Percentiles rank a stretch among this genome's conserved stretches.
phyloP scores from a whole-genome alignment of 2,113 vertebrate species.

The Tenrec ecaudatus region DNA sequence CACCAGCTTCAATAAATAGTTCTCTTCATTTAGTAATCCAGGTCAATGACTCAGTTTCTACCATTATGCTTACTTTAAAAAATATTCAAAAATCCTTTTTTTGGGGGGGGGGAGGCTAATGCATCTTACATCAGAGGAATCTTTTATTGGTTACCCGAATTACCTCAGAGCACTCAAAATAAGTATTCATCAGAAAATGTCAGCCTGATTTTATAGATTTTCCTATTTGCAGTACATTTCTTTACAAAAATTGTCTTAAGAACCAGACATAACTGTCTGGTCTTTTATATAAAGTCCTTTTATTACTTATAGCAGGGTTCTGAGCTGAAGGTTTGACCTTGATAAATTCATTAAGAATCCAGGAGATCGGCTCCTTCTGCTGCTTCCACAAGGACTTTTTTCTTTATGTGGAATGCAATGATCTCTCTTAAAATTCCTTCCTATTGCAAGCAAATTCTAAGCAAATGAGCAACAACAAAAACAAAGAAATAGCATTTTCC shows the following conservation, averaged over 20 bases:
- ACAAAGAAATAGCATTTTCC: background rate
- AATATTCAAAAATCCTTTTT: background rate
- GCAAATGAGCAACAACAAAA: background rate
- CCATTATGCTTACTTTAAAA: background rate
- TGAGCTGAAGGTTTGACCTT: slow-evolving; percentile 21
- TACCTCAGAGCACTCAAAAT: slow-evolving; percentile 46
- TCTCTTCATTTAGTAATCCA: slow-evolving; percentile 40
- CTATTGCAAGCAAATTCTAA: slow-evolving; percentile 26
- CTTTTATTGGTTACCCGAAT: slow-evolving; percentile 29
- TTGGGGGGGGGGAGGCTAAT: too few species aligned
- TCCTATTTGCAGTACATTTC: background rate
- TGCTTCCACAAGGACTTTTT: background rate
- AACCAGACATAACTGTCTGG: background rate
- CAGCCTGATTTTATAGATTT: background rate
- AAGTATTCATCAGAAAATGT: slow-evolving; percentile 20
- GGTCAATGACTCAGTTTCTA: background rate
- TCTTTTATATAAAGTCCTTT: slow-evolving; percentile 15
- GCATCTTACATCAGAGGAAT: slow-evolving; percentile 20
- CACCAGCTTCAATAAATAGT: slow-evolving; percentile 38
- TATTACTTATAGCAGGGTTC: background rate
- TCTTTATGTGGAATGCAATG: background rate
- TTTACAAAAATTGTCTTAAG: background rate
- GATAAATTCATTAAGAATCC: background rate
- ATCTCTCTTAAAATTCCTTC: background rate
- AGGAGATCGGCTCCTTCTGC: background rate